Evolutionary conservation across 2,888 invertebrate genomes (phyloP), one percentile per base, ranked within the genome.

Genomic region (Agonopterix subpropinquella): DNA sequence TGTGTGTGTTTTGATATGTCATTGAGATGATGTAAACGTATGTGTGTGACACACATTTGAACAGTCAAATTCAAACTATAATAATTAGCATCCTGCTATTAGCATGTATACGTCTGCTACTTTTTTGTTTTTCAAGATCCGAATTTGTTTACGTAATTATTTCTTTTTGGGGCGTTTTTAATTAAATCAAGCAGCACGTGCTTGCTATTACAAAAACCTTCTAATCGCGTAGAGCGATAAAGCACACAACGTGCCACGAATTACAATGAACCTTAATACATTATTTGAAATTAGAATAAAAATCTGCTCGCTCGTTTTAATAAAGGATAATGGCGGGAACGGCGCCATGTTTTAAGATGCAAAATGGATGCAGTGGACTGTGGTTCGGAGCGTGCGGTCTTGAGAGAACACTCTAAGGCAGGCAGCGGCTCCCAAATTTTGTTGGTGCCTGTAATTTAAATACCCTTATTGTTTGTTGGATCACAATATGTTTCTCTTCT

Each of bases 201-300:
- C 66, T 62, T 52, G 56, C 58, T 64, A 66, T 70, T 62, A 62
- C 57, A 58, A 53, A 59, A 67, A 62, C 63, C 61, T 67, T 41
- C 59, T 68, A 71, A 75, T 66, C 66, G 56, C 58, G 53, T 15
- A n/a, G 11, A 57, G 63, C 70, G 56, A 75, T 75, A 77, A 76
- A 76, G 63, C 64, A 62, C 74, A 75, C 64, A 66, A 58, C 62
- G 66, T 61, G 75, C 65, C 52, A 53, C 53, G 73, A 77, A 74
- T 73, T 71, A 64, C 65, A 78, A 78, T 70, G 63, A 65, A 62
- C 58, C 35, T 13, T 57, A 63, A 58, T 64, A 59, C 57, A 65
- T 61, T 44, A 18, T 35, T 37, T 37, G n/a, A 53, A 72, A 71
- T 76, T 71, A 68, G 62, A 69, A 67, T 63, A 70, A 73, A 70